Evolutionary conservation across 2,888 invertebrate genomes (phyloP).

Genomic region (Callyntrura guangdongensis): DNA sequence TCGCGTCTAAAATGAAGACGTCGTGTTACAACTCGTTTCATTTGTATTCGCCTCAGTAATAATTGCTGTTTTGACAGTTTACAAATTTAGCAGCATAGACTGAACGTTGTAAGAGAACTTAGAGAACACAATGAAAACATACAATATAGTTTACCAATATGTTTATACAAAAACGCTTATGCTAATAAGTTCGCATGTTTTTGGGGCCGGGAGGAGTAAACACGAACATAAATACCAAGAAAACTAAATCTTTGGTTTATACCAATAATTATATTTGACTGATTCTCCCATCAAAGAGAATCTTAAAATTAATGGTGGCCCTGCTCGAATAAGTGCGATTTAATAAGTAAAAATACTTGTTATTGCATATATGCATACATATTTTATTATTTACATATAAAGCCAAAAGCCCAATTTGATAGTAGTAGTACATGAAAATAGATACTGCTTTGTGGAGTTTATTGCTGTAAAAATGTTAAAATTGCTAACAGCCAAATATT

Average conservation of each 20-base stretch:
- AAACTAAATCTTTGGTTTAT: not conserved
- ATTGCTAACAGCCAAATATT: not conserved
- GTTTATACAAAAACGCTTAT: no score
- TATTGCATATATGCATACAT: no score
- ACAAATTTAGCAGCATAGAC: not conserved
- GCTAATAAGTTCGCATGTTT: not conserved
- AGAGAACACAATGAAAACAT: no score
- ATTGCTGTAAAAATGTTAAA: not conserved
- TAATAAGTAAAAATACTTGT: no score
- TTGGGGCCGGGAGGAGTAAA: not conserved
- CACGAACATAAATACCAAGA: not conserved
- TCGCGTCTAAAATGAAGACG: not conserved
- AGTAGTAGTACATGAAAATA: no score
- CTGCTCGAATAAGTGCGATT: no score
- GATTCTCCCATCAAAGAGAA: not conserved
- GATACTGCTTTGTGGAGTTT: not conserved
- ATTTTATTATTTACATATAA: no score
- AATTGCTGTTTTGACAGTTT: slow-evolving; percentile 7
- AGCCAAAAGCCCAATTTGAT: no score
- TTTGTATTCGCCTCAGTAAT: not conserved
- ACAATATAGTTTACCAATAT: no score
- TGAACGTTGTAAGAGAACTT: no score
- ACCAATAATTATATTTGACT: not conserved
- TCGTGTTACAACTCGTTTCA: slow-evolving; percentile 13
- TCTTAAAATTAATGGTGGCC: no score